A percentile compares a stretch with the other conserved stretches of the same genome.
Evolutionary conservation across 2,113 vertebrate species (phyloP).

Genomic region (Pipa parva): DNA sequence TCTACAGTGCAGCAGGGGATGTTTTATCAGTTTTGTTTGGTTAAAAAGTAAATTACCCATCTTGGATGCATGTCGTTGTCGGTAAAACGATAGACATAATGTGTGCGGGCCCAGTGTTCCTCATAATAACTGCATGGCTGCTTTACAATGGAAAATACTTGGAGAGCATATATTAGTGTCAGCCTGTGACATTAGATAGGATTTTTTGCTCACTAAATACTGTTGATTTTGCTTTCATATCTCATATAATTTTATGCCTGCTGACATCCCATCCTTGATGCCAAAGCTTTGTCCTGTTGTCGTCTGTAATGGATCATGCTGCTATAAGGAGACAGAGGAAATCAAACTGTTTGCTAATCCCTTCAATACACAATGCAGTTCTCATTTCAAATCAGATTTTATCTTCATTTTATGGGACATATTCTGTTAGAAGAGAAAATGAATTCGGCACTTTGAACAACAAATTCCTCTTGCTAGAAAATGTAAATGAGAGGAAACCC

Average conservation of each 20-base stretch:
- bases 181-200: conserved; percentile 35
- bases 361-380: conserved; percentile 12
- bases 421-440: no score
- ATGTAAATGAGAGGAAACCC: no score
- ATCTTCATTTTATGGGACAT: not conserved
- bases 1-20: not conserved
- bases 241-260: conserved; percentile 32
- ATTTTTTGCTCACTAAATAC: conserved; percentile 40
- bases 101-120: conserved; percentile 4
- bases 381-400: not conserved
- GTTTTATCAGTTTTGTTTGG: conserved; percentile 15
- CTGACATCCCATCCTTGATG: conserved; percentile 34
- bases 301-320: conserved; percentile 30
- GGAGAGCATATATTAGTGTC: conserved; percentile 40
- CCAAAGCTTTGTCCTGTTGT: conserved; percentile 35
- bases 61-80: conserved; percentile 6
- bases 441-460: no score
- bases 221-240: conserved; percentile 40
- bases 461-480: no score
- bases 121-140: conserved; percentile 27
- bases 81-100: conserved; percentile 21
- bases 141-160: conserved; percentile 26
- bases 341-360: conserved; percentile 25
- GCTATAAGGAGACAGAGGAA: conserved; percentile 28
- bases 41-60: conserved; percentile 24